phyloP scores from a whole-genome alignment of 1,140 invertebrate genomes.

The Vanessa tameamea region DNA sequence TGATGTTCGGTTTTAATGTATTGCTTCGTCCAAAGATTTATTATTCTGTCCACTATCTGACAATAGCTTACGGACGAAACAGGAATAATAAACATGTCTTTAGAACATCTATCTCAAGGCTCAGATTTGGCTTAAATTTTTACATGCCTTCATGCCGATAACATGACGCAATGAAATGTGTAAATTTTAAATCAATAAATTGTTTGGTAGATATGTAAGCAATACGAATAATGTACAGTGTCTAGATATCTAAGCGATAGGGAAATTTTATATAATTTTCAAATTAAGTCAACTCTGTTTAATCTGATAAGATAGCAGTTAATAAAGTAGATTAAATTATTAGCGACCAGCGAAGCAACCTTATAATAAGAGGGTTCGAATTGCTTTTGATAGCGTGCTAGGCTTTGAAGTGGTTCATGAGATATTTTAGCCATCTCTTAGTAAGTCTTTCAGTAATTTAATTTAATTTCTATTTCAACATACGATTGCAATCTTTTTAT shows the following conservation, averaged over 20 bases:
- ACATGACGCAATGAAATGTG: background rate
- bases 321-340: constrained; percentile 5
- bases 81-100: constrained; percentile 65
- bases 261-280: background rate
- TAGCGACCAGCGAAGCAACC: background rate
- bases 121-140: constrained; percentile 21
- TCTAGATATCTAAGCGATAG: no score
- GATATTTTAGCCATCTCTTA: no score
- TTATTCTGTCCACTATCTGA: constrained; percentile 59
- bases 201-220: no score
- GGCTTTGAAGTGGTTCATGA: no score
- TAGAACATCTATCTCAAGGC: constrained; percentile 51
- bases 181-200: background rate
- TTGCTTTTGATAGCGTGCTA: background rate
- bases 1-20: constrained; percentile 64
- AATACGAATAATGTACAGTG: no score
- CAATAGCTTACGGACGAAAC: constrained; percentile 51
- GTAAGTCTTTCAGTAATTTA: background rate
- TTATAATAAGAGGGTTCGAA: background rate
- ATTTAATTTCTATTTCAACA: no score
- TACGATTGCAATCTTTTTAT: no score
- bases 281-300: background rate
- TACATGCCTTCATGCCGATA: background rate
- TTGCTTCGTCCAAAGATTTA: constrained; percentile 61
- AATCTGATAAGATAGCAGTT: background rate